Evolutionary conservation across 2,797 vertebrate species (phyloP), one percentile per base, ranked within the genome.

Genomic region (Botia kubotai): DNA sequence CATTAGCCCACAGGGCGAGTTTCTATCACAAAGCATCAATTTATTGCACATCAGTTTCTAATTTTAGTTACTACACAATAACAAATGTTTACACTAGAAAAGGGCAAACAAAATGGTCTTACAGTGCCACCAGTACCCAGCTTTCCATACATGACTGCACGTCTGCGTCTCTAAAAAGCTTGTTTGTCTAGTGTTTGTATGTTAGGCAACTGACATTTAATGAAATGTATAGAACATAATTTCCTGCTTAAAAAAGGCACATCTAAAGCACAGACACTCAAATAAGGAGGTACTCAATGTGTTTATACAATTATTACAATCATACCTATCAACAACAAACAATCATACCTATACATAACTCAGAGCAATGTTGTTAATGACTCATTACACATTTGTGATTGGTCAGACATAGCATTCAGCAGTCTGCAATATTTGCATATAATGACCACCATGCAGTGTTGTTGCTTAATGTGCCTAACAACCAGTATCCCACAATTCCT

Each of bases 1-100:
- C 46, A 60, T 75, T 63, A 81, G 39, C 58, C 36, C 48, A 65
- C 14, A 46, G 58, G 48, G 58, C n/a, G 55, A 16, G 46, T 81
- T 75, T 46, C 43, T 75, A 21, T 60, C 19, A 17, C 29, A 79
- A 33, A n/a, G 46, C 11, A 50, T 21, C 19, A 43, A 58, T 67
- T 80, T 23, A 58, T 50, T 68, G 36, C 66, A 19, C 52, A 67
- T 23, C 21, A 5, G 23, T 72, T 65, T 39, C 46, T 36, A 50
- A 70, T 62, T n/a, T 50, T 62, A 50, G 55, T 21, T 36, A 60
- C 23, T 60, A 17, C 21, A 78, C 55, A 70, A 70, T 70, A n/a
- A 50, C 16, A 19, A 39, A 66, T 1, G 21, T 60, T 78, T 50
- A 46, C 52, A 14, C 4, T 46, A 69, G 36, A 36, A 19, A 77